These are phyloP conservation scores for Haliclona indistincta DNA, from an alignment of 37 sponge, comb jelly and placozoan genomes.

Conservation along the genomic window DNA sequence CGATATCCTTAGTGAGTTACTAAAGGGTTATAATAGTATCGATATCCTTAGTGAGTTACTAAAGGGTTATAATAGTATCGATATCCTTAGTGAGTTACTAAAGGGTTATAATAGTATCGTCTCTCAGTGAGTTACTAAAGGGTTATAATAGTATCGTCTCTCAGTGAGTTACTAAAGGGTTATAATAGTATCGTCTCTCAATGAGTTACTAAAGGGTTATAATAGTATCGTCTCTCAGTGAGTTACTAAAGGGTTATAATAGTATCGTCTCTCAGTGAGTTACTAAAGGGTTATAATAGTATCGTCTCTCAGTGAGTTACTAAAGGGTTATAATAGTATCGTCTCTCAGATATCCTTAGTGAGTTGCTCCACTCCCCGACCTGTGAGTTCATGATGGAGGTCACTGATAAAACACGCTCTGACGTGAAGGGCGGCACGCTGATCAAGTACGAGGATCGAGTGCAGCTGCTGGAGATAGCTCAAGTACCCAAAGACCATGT, in stretches of 20 bases:
- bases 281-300: background rate
- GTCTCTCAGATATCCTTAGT: slow-evolving; percentile 73
- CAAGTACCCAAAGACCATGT: slow-evolving; percentile 84
- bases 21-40: slow-evolving; percentile 10
- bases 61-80: slow-evolving; percentile 10
- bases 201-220: too few relatives aligned
- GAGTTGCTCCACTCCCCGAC: slow-evolving; percentile 48
- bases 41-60: slow-evolving; percentile 80
- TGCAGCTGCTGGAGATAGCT: slow-evolving; percentile 90
- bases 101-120: background rate
- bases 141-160: background rate
- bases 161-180: slow-evolving; percentile 42
- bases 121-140: too few relatives aligned
- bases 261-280: slow-evolving; percentile 29
- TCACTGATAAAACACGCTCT: slow-evolving; percentile 95
- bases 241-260: background rate
- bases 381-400: slow-evolving; percentile 96
- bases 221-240: slow-evolving; percentile 28
- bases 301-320: slow-evolving; percentile 38
- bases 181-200: slow-evolving; percentile 10
- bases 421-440: slow-evolving; percentile 98
- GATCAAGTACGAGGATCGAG: slow-evolving; percentile 76
- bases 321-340: background rate
- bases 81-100: slow-evolving; percentile 78
- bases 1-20: slow-evolving; percentile 76